Evolutionary conservation across 1,140 invertebrate genomes (phyloP), one percentile per base, ranked within the genome.

Genomic region (Pogonomyrmex barbatus): DNA sequence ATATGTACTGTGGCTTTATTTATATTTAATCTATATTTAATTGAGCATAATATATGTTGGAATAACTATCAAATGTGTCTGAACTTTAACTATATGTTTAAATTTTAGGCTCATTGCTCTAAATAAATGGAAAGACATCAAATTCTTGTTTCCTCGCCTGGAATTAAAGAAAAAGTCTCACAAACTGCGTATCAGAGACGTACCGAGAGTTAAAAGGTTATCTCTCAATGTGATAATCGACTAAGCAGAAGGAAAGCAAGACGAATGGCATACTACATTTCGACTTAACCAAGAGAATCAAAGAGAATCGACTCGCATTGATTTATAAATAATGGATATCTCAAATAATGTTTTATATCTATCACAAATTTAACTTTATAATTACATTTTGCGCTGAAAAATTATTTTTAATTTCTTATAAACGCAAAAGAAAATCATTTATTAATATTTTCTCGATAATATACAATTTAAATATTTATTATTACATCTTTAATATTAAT

Each of bases 241-340:
- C 33, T 58, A 62, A 88, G 88, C 76, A 86, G 62, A 81, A 88
- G 84, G 52, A 86, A 89, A 88, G 33, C 62, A 45, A 81, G 42
- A 63, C 60, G 45, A 58, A 76, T 39, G 63, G 52, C 76, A 77
- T 45, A 47, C n/a, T 39, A 50, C 54, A 73, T 62, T 12, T 9
- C 24, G 24, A n/a, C 42, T 83, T 83, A 85, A 67, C 50, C 50
- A 47, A 68, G 62, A 58, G 50, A 24, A 75, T 85, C 47, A 30
- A 39, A 56, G 30, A 79, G 62, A 81, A 83, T 85, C 36, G 30
- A 58, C 47, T 79, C n/a, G 6, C 39, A 65, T 33, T 42, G 56
- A 78, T 68, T 86, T 60, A 75, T 58, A 42, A 82, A 54, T 24
- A 24, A 24, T 8, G 17, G 2, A 65, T 82, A 47, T 58, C 42